A percentile compares a stretch with the other conserved stretches of the same genome.
Evolutionary conservation across 2,113 vertebrate genomes (phyloP).

Genomic region (Aleadryas rufinucha): DNA sequence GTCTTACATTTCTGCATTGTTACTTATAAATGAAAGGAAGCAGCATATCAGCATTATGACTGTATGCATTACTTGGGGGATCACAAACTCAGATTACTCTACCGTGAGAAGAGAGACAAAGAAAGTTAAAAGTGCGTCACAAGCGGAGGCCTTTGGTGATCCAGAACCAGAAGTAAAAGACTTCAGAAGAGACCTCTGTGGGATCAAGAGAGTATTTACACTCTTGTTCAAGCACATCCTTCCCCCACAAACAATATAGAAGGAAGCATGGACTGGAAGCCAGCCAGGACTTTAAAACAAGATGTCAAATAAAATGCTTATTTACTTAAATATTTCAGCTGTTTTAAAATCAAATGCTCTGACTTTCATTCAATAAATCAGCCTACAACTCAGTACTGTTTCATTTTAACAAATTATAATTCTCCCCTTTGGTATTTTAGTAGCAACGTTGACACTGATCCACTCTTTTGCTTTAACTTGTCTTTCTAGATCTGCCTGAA

Average conservation of each 20-base stretch:
- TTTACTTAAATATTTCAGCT: background rate
- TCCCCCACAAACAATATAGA: background rate
- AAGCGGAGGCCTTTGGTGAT: background rate
- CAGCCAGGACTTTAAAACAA: background rate
- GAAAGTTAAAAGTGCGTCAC: background rate
- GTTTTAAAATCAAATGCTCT: background rate
- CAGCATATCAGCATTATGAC: background rate
- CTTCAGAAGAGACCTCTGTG: background rate
- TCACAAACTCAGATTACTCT: background rate
- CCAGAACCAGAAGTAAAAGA: background rate
- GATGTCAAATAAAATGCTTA: background rate
- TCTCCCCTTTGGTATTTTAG: background rate
- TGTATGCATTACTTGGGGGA: background rate
- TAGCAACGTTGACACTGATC: background rate
- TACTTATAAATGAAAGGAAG: background rate
- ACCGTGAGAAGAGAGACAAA: background rate
- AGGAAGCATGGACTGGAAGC: background rate
- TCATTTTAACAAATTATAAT: background rate
- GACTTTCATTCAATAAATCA: background rate
- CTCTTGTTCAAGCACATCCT: background rate
- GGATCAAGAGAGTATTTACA: background rate
- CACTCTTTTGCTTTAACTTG: background rate
- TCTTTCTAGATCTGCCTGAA: background rate
- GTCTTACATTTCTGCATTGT: background rate
- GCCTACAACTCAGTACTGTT: background rate